phyloP scores from a whole-genome alignment of 1,140 invertebrate species.

The Anastatus disparis region DNA sequence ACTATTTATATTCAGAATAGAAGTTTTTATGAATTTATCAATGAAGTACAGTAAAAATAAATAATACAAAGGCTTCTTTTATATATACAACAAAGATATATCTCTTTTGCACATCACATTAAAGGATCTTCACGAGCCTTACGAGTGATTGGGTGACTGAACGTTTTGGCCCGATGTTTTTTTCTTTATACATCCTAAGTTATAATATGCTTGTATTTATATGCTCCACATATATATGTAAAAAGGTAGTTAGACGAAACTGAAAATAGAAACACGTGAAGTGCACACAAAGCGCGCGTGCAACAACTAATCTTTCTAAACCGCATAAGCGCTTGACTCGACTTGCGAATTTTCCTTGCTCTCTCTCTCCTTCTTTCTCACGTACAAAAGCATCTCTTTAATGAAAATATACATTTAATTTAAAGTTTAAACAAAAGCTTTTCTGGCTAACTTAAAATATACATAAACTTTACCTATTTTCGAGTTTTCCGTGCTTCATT shows the following conservation, averaged over 20 bases:
- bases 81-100: too few species aligned
- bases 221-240: not conserved
- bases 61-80: too few species aligned
- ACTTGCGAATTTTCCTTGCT: not conserved
- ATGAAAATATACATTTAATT: not conserved
- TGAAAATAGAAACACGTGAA: slow-evolving; percentile 36
- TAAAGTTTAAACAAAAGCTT: not conserved
- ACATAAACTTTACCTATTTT: too few species aligned
- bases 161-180: slow-evolving; percentile 22
- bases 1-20: too few species aligned
- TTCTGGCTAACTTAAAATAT: too few species aligned
- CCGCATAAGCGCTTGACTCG: too few species aligned
- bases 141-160: not conserved
- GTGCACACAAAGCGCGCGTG: slow-evolving; percentile 11
- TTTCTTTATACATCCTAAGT: too few species aligned
- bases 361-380: not conserved
- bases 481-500: too few species aligned
- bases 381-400: not conserved
- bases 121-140: slow-evolving; percentile 3
- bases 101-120: not conserved
- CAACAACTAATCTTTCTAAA: too few species aligned
- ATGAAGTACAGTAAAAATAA: too few species aligned
- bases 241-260: not conserved
- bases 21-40: too few species aligned
- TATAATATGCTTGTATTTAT: not conserved